Percentiles rank a stretch among this genome's conserved stretches.
These are phyloP conservation scores for Euglossa dilemma DNA, from an alignment of 1,140 invertebrate species.

Conservation along the genomic window DNA sequence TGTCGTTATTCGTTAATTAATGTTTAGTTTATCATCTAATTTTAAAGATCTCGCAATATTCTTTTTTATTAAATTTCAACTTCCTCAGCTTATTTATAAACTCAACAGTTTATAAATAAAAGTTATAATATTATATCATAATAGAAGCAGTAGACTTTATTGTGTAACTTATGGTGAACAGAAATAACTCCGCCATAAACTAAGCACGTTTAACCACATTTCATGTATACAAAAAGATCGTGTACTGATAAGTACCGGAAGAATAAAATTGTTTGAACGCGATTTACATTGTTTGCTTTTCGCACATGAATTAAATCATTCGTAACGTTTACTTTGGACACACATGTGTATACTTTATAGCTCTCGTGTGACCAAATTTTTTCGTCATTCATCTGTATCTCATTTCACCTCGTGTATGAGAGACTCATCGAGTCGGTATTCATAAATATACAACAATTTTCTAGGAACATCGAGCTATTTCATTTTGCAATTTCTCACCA, in stretches of 20 bases:
- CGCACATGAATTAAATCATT: not conserved
- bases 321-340: not conserved
- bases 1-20: no score
- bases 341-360: not conserved
- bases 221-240: not conserved
- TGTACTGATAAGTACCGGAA: not conserved
- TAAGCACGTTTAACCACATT: not conserved
- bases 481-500: no score
- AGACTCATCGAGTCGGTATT: no score
- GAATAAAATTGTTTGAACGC: conserved; percentile 5
- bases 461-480: no score
- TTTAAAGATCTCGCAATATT: no score
- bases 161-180: not conserved
- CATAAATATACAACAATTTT: no score
- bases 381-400: not conserved
- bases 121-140: no score
- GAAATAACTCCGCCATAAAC: not conserved
- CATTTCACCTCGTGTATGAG: not conserved
- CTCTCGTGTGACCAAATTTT: not conserved
- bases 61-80: no score
- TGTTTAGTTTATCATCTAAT: no score
- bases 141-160: no score
- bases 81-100: no score
- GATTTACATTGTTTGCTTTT: not conserved
- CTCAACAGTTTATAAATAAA: no score